Conservation (phyloP, 2,113 vertebrate species). For the Agapornis roseicollis region DNA sequence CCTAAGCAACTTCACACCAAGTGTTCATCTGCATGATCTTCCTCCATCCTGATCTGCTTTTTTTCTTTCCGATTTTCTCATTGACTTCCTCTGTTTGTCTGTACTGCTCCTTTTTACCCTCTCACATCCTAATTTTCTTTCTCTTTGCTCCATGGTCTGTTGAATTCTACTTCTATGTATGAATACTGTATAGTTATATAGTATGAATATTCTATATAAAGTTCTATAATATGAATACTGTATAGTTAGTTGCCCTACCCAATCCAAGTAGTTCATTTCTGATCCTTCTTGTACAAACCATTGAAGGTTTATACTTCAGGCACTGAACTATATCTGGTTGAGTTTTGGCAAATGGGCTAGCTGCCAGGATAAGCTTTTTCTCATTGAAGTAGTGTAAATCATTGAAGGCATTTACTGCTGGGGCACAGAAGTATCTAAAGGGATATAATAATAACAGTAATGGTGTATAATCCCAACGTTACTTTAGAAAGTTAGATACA, state of each 20-base stretch:
- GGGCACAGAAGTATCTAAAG: neutral
- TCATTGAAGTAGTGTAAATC: neutral
- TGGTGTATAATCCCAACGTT: neutral
- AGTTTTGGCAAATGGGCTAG: neutral
- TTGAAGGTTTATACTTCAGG: neutral
- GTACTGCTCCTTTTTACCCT: neutral
- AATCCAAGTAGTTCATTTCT: neutral
- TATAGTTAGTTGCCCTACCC: neutral
- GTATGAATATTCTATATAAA: no score
- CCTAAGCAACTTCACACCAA: neutral
- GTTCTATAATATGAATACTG: neutral
- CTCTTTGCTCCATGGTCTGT: neutral
- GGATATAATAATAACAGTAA: neutral
- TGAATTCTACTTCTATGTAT: neutral
- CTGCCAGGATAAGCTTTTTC: neutral
- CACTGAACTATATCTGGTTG: neutral
- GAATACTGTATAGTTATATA: neutral
- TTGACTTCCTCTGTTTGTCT: neutral
- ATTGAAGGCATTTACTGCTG: neutral
- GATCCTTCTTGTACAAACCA: neutral
- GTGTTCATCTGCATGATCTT: neutral
- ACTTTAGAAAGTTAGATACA: neutral
- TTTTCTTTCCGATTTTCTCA: neutral
- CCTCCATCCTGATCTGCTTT: neutral
- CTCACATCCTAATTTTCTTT: neutral